Percentiles rank a stretch among this genome's conserved stretches.
Conservation (phyloP, 2,888 invertebrate species). For the Melikaiella ostensackeni region DNA sequence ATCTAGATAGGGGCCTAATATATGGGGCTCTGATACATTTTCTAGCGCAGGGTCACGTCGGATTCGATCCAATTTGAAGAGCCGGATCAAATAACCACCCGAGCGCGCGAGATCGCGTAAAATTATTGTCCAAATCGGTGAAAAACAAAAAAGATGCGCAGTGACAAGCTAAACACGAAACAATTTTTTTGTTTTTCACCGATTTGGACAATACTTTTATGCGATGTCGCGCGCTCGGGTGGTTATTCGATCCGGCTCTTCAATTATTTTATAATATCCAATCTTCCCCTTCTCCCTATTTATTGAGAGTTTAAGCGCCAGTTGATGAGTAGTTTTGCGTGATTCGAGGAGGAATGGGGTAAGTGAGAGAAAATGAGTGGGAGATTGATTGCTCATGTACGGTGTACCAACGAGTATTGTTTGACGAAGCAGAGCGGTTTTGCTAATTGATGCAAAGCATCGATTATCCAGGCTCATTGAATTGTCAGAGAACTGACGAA, state of each 20-base stretch:
- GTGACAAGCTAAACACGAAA: no score
- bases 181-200: no score
- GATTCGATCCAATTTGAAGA: no score
- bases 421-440: constrained; percentile 67
- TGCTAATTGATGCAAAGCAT: constrained; percentile 71
- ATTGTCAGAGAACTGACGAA: constrained; percentile 15
- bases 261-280: background rate
- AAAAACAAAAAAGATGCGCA: no score
- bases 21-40: no score
- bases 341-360: constrained; percentile 27
- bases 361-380: constrained; percentile 35
- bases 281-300: background rate
- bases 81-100: no score
- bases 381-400: constrained; percentile 54
- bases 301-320: constrained; percentile 1
- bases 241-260: no score
- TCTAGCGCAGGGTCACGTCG: background rate
- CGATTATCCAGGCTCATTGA: constrained; percentile 64
- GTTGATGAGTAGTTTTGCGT: constrained; percentile 17
- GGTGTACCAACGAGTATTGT: constrained; percentile 61
- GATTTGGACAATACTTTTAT: no score
- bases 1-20: no score
- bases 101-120: no score
- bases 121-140: no score
- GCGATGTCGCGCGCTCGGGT: no score